Conservation (phyloP, 2,888 invertebrate genomes). For the Tipula unca region DNA sequence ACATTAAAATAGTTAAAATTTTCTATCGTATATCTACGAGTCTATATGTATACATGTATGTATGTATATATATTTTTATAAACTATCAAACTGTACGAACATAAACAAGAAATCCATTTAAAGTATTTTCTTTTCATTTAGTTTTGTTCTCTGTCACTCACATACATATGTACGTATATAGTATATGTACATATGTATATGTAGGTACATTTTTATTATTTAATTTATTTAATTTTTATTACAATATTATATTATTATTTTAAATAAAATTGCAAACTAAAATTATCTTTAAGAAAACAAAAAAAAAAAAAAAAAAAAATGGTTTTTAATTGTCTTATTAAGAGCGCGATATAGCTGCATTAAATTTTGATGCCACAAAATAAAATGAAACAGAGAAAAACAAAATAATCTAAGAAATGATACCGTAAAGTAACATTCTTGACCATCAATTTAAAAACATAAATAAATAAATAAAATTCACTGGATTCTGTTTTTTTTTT, state of each 20-base stretch:
- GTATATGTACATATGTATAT: neutral
- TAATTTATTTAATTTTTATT: neutral
- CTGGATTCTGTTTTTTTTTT: neutral
- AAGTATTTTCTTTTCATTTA: neutral
- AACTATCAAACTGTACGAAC: neutral
- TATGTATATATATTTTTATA: neutral
- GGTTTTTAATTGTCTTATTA: neutral
- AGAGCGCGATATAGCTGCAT: neutral
- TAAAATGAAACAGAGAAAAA: neutral
- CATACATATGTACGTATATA: too few species aligned
- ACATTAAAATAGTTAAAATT: neutral
- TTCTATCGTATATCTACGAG: neutral
- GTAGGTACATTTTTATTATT: too few species aligned
- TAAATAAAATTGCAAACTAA: neutral
- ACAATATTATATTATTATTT: neutral
- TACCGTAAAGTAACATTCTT: slow-evolving; percentile 14
- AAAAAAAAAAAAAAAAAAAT: too few species aligned
- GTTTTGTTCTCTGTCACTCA: neutral
- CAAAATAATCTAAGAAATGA: neutral
- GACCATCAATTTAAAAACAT: neutral
- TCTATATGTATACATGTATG: neutral
- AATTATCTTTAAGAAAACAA: neutral
- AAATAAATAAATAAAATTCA: neutral
- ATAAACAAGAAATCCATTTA: neutral
- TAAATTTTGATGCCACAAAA: neutral